Evolutionary conservation across 2,113 vertebrate genomes (phyloP), one percentile per base, ranked within the genome.

Genomic region (Gobius niger): DNA sequence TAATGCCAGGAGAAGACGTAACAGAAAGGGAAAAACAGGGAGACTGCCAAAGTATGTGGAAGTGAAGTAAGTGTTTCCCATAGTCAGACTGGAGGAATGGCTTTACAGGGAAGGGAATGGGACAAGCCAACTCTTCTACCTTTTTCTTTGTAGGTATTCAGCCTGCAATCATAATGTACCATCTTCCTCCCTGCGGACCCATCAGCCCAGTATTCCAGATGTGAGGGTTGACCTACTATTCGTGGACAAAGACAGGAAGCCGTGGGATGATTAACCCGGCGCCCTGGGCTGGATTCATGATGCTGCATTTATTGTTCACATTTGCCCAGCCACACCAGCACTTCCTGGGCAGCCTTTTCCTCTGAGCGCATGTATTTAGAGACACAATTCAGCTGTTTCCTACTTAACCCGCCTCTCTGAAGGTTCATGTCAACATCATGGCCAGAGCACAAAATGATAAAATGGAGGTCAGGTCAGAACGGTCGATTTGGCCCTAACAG

Each of bases 161-260:
- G 44, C 10, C 7, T 46, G 7, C 44, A 34, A 34, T 34, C 24
- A 34, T 34, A 34, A 34, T 34, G 24, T 34, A 50, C 47, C 47
- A 6, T 50, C 15, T 12, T 50, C 13, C 77, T 51, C 68, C 79
- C 77, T 65, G 66, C 71, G 75, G 70, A 47, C 47, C 47, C 50
- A 44, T 40, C 60, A 80, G 63, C 65, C 47, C 69, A 3, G 24
- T 34, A 34, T 12, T 42, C 61, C 18, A 6, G 14, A 16, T 3
- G 70, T 63, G 44, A 54, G 68, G 78, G 81, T 87, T 87, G 83
- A 64, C 70, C 74, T 67, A 78, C 87, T 82, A 79, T 87, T 72
- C 63, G 74, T 80, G 74, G 79, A 90, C 81, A 90, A 85, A 90
- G 80, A 75, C 82, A 72, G 87, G 86, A 88, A 84, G 68, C 40